Evolutionary conservation across 1,140 invertebrate genomes (phyloP), one percentile per base, ranked within the genome.

Genomic region (Drosophila lowei): DNA sequence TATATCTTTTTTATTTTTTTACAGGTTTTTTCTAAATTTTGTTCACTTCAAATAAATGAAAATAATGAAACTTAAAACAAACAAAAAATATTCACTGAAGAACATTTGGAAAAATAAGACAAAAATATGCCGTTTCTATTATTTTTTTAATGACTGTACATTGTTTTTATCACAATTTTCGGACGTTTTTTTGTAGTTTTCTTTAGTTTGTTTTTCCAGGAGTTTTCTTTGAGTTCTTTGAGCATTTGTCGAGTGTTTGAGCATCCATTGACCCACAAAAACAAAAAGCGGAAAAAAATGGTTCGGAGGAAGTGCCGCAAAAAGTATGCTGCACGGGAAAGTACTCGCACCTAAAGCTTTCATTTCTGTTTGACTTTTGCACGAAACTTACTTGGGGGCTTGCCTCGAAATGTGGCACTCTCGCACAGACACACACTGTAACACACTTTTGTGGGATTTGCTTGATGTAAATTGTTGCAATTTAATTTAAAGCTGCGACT

Each of bases 251-350:
- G 8, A 52, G 41, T 52, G 54, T 52, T 52, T 66, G 57, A 50
- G 41, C 49, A 65, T 50, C 62, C 78, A 74, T 83, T 83, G 79
- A 83, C 79, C 79, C 71, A 83, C 56, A 75, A 81, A 80, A 52
- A 68, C n/a, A 34, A 41, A 25, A 18, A 21, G 9, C 38, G 0
- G 13, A 2, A 11, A 38, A 38, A 25, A 25, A 25, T 25, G 23
- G 23, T 25, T 25, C 23, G 13, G 9, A 25, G 11, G 5, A 44
- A 44, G 58, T 38, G 58, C n/a, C 25, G 21, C 58, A 55, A 9
- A 48, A 57, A 70, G 66, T n/a, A 43, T 50, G 56, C 64, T 52
- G 72, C 58, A 50, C 60, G 46, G 11, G 11, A 63, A 83, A 83
- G 80, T 80, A 46, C 54, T 55, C 49, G 55, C 62, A 67, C 47